These are phyloP conservation scores for Ranitomeya variabilis DNA, from an alignment of 2,113 vertebrate genomes.

Conservation along the genomic window DNA sequence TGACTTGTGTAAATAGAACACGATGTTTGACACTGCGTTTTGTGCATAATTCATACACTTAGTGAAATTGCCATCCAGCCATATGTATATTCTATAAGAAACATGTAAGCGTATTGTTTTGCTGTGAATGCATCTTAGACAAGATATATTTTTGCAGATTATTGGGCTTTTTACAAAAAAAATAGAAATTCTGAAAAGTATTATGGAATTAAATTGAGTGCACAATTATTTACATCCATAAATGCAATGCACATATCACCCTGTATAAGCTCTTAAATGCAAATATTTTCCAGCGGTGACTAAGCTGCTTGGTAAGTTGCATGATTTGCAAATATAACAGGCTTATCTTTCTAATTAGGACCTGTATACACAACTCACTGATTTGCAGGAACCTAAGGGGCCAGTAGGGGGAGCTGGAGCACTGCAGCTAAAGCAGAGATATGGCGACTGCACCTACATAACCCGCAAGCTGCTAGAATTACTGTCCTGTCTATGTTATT, in stretches of 20 bases:
- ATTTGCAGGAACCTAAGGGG: not conserved
- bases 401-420: conserved; percentile 50
- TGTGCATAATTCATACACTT: not conserved
- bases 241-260: not conserved
- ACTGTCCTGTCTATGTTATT: conserved; percentile 49
- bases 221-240: not conserved
- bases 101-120: not conserved
- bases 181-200: no score
- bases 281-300: not conserved
- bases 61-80: not conserved
- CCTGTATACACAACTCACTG: not conserved
- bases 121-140: not conserved
- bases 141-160: not conserved
- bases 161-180: not conserved
- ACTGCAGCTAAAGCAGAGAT: conserved; percentile 10
- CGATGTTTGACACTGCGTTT: not conserved
- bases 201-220: not conserved
- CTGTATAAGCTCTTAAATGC: not conserved
- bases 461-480: conserved; percentile 32
- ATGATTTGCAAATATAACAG: not conserved
- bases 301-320: not conserved
- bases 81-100: not conserved
- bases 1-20: not conserved
- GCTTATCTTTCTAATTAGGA: not conserved
- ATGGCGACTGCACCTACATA: conserved; percentile 20